Evolutionary conservation across 2,113 vertebrate species (phyloP).

Genomic region (Cochlearius cochlearius): DNA sequence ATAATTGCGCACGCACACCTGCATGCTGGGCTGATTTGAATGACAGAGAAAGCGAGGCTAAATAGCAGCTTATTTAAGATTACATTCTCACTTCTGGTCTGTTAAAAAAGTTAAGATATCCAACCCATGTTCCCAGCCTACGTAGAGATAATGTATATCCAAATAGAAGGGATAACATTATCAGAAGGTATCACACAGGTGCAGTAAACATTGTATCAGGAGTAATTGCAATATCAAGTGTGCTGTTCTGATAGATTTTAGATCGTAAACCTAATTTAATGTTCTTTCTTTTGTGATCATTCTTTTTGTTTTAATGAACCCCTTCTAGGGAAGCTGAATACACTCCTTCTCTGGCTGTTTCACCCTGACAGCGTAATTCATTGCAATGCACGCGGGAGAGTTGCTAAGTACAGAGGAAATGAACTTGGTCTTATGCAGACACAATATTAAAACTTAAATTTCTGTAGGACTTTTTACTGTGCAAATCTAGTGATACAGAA

Average conservation of each 20-base stretch:
- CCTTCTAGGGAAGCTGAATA: not conserved
- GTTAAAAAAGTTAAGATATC: not conserved
- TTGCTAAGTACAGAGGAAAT: not conserved
- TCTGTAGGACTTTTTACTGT: not conserved
- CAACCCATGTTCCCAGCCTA: not conserved
- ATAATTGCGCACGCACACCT: not conserved
- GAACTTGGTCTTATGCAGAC: not conserved
- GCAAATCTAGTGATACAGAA: not conserved
- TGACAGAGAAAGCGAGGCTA: not conserved
- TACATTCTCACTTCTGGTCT: not conserved
- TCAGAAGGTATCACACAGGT: slow-evolving; percentile 59
- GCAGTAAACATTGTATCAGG: slow-evolving; percentile 47
- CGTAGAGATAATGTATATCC: slow-evolving; percentile 48
- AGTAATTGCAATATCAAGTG: not conserved
- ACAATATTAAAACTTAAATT: not conserved
- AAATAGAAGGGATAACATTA: slow-evolving; percentile 41
- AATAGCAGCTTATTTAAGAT: not conserved
- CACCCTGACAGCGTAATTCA: not conserved
- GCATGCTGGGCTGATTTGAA: slow-evolving; percentile 55
- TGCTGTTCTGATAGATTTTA: not conserved
- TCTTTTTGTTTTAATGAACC: not conserved
- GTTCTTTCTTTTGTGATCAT: not conserved
- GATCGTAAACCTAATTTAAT: not conserved
- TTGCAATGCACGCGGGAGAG: not conserved
- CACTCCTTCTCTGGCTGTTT: not conserved